Conservation (phyloP, 1,140 invertebrate species). For the Sarcophaga peregrina region DNA sequence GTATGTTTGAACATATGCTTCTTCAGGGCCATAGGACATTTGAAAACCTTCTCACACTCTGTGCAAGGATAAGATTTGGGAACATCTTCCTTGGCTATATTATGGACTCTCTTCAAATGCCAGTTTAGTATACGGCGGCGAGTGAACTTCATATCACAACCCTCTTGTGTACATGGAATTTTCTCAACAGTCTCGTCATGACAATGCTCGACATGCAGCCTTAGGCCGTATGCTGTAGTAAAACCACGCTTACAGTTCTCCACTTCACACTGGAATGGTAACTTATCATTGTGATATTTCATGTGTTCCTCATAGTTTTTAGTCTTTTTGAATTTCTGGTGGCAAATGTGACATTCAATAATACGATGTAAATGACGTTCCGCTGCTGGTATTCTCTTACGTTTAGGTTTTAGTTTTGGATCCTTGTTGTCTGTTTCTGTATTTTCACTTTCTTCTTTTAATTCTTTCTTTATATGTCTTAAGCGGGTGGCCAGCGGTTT, state of each 20-base stretch:
- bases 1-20: constrained; percentile 71
- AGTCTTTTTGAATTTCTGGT: constrained; percentile 62
- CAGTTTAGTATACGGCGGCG: constrained; percentile 62
- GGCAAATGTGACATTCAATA: constrained; percentile 63
- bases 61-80: constrained; percentile 59
- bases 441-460: constrained; percentile 44
- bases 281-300: constrained; percentile 61
- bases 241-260: constrained; percentile 61
- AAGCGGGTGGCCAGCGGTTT: constrained; percentile 57
- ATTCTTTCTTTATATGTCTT: constrained; percentile 35
- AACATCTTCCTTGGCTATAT: constrained; percentile 59
- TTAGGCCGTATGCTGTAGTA: constrained; percentile 59
- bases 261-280: constrained; percentile 60
- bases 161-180: constrained; percentile 56
- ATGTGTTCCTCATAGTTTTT: constrained; percentile 63
- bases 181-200: constrained; percentile 59
- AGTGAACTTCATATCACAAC: constrained; percentile 59
- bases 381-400: constrained; percentile 51
- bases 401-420: constrained; percentile 50
- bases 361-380: constrained; percentile 57
- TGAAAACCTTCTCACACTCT: constrained; percentile 62
- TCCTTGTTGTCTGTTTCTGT: constrained; percentile 44
- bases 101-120: constrained; percentile 61
- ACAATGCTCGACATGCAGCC: constrained; percentile 60
- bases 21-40: constrained; percentile 62